These are phyloP conservation scores for Gambusia yucatana DNA, from an alignment of 2,797 vertebrate genomes.

Conservation along the genomic window DNA sequence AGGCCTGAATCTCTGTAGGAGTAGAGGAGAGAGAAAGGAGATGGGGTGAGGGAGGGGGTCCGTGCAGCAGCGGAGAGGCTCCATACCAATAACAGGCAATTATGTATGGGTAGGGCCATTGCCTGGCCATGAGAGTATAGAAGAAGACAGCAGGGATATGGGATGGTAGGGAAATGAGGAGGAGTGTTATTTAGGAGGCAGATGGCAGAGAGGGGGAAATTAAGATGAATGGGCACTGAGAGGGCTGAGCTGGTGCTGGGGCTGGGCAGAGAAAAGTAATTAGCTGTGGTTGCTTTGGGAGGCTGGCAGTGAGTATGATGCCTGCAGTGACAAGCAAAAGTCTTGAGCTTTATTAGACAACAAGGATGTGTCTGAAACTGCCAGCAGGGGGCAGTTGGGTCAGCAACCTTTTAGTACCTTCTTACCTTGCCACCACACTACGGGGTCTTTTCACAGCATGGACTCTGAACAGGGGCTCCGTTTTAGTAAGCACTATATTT, in stretches of 20 bases:
- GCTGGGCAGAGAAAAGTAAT: slow-evolving; percentile 82
- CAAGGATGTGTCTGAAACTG: slow-evolving; percentile 71
- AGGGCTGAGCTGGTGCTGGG: slow-evolving; percentile 76
- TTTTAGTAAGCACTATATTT: slow-evolving; percentile 71
- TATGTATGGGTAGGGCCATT: slow-evolving; percentile 77
- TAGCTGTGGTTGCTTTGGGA: slow-evolving; percentile 83
- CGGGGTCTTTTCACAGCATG: slow-evolving; percentile 30
- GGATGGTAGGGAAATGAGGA: slow-evolving; percentile 76
- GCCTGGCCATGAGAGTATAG: slow-evolving; percentile 72
- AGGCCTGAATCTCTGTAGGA: slow-evolving; percentile 36
- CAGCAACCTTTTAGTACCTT: slow-evolving; percentile 45
- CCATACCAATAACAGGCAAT: slow-evolving; percentile 80
- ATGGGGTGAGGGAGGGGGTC: slow-evolving; percentile 21
- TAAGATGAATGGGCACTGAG: slow-evolving; percentile 83
- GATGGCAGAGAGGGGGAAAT: slow-evolving; percentile 81
- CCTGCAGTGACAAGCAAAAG: slow-evolving; percentile 78
- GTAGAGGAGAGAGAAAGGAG: slow-evolving; percentile 39
- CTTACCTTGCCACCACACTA: slow-evolving; percentile 42
- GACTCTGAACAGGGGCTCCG: slow-evolving; percentile 69
- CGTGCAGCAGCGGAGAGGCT: slow-evolving; percentile 53
- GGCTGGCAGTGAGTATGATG: slow-evolving; percentile 78
- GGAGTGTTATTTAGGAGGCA: slow-evolving; percentile 84
- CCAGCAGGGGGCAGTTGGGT: slow-evolving; percentile 66
- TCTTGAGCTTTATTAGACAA: slow-evolving; percentile 82
- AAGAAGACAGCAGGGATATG: slow-evolving; percentile 71